Evolutionary conservation across 2,888 invertebrate species (phyloP).

Genomic region (Shargacucullia verbasci): DNA sequence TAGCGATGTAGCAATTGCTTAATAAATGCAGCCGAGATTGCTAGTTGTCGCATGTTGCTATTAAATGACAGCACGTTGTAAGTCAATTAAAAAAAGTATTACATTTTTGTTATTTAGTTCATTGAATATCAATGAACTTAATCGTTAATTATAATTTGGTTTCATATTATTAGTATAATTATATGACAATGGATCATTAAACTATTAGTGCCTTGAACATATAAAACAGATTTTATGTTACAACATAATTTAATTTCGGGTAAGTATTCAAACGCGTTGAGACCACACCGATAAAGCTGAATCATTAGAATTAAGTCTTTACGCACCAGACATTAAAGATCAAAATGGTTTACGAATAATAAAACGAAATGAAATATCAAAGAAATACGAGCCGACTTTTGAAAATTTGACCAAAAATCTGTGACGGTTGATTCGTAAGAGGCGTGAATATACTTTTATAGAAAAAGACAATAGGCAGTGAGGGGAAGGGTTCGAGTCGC

Average conservation of each 20-base stretch:
- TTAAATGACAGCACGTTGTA: not conserved
- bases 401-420: slow-evolving; percentile 57
- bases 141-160: not conserved
- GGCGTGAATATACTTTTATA: slow-evolving; percentile 60
- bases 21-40: slow-evolving; percentile 3
- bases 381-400: slow-evolving; percentile 53
- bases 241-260: slow-evolving; percentile 33
- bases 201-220: slow-evolving; percentile 12
- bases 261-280: slow-evolving; percentile 14
- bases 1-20: slow-evolving; percentile 31
- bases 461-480: slow-evolving; percentile 57
- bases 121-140: no score
- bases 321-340: not conserved
- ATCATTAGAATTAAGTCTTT: slow-evolving; percentile 12
- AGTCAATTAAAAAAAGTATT: not conserved
- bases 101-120: no score
- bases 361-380: slow-evolving; percentile 55
- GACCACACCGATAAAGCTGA: slow-evolving; percentile 20
- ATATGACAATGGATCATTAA: slow-evolving; percentile 27
- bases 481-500: slow-evolving; percentile 50
- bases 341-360: slow-evolving; percentile 10
- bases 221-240: slow-evolving; percentile 39
- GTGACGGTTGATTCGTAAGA: slow-evolving; percentile 61
- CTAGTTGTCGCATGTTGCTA: not conserved
- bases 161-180: slow-evolving; percentile 25